Evolutionary conservation across 2,888 invertebrate genomes (phyloP).

Genomic region (Scaptomyza caliginosa): DNA sequence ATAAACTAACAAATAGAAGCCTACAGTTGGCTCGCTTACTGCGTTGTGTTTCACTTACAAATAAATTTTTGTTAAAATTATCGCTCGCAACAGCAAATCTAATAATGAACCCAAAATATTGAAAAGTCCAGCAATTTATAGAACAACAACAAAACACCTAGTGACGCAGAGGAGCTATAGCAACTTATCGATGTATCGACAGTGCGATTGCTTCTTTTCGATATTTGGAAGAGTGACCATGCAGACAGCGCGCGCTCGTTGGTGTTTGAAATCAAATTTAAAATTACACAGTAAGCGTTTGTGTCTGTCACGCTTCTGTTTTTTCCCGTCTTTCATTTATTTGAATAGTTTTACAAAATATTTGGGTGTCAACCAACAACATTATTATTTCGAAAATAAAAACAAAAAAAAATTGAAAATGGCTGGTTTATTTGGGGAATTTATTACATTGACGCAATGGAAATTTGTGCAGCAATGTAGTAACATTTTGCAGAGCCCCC

Average conservation of each 20-base stretch:
- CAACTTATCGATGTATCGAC: constrained; percentile 9
- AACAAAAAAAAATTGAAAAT: constrained; percentile 4
- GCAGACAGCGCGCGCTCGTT: neutral
- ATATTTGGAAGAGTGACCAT: constrained; percentile 30
- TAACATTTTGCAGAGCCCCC: constrained; percentile 14
- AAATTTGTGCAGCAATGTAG: constrained; percentile 31
- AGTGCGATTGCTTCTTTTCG: neutral
- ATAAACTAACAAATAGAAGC: neutral
- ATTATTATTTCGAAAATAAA: neutral
- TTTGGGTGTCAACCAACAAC: neutral
- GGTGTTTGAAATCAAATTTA: neutral
- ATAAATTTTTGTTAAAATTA: neutral
- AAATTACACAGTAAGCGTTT: neutral
- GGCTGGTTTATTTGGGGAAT: constrained; percentile 18
- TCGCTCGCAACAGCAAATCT: constrained; percentile 11
- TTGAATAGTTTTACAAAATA: neutral
- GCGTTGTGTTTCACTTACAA: neutral
- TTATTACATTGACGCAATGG: constrained; percentile 25
- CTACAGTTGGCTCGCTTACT: neutral
- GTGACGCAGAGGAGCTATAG: neutral
- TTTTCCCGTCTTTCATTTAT: neutral
- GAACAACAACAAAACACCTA: constrained; percentile 34
- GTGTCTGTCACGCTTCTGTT: neutral
- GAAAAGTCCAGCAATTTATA: constrained; percentile 61
- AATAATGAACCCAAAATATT: constrained; percentile 23